Evolutionary conservation across 2,888 invertebrate species (phyloP).

Genomic region (Drosophila mimetica): DNA sequence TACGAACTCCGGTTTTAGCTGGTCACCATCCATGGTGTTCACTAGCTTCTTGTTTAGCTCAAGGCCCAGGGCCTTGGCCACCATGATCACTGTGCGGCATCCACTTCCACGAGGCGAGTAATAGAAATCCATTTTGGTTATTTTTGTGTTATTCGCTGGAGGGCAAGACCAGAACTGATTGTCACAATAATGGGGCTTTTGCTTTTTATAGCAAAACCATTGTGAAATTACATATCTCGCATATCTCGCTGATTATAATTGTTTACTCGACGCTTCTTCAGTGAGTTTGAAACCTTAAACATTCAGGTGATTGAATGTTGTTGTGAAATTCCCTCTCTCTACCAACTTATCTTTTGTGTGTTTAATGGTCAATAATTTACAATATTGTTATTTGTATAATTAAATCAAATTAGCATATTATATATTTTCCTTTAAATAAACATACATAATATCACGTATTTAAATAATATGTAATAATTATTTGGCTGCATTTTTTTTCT

Average conservation of each 20-base stretch:
- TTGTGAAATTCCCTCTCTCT: background rate
- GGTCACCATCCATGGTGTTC: constrained; percentile 87
- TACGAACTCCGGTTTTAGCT: constrained; percentile 88
- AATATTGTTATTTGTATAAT: too few relatives aligned
- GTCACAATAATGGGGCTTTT: background rate
- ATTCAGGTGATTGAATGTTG: background rate
- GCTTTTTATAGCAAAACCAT: background rate
- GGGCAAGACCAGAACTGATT: constrained; percentile 1
- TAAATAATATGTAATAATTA: background rate
- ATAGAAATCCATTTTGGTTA: background rate
- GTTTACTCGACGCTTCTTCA: background rate
- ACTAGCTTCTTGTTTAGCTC: constrained; percentile 46
- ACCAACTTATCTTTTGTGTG: background rate
- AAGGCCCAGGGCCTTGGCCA: too few relatives aligned
- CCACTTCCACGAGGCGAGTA: constrained; percentile 1
- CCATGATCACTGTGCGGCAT: too few relatives aligned
- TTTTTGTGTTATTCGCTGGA: background rate
- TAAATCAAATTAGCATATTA: too few relatives aligned
- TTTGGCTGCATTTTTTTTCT: background rate
- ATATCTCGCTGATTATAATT: background rate
- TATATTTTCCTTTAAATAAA: too few relatives aligned
- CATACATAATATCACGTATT: too few relatives aligned
- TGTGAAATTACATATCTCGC: background rate
- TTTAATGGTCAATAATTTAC: background rate
- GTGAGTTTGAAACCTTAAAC: background rate